These are phyloP conservation scores for Drosophila navojoa DNA, from an alignment of 1,140 invertebrate species.

Conservation along the genomic window DNA sequence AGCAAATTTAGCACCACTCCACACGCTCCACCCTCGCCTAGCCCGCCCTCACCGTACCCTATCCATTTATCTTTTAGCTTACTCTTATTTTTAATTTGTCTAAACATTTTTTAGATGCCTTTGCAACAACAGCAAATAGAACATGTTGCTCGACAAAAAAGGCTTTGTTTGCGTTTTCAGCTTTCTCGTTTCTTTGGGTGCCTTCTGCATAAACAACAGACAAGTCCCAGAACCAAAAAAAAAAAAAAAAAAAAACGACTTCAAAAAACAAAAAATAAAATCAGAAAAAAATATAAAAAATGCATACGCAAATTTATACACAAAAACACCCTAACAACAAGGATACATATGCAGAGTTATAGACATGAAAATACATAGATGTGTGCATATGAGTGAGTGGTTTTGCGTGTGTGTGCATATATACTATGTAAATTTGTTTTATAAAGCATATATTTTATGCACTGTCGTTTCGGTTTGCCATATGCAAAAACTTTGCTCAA, in stretches of 20 bases:
- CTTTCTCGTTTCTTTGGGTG: conserved; percentile 24
- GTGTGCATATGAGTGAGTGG: neutral
- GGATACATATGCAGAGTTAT: conserved; percentile 19
- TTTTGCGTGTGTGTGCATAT: conserved; percentile 22
- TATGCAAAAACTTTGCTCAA: conserved; percentile 60
- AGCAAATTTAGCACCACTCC: conserved; percentile 53
- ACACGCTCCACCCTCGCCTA: conserved; percentile 2
- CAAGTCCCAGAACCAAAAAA: conserved; percentile 20
- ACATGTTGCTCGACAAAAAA: conserved; percentile 65
- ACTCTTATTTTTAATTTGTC: conserved; percentile 80
- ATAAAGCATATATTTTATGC: conserved; percentile 79
- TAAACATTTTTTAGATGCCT: conserved; percentile 70
- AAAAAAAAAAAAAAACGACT: conserved; percentile 8
- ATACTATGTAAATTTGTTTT: conserved; percentile 72
- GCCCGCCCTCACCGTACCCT: neutral
- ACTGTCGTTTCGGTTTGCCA: conserved; percentile 68
- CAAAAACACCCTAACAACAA: conserved; percentile 34
- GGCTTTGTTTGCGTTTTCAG: conserved; percentile 74
- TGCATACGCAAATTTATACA: conserved; percentile 81
- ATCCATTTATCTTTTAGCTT: conserved; percentile 47
- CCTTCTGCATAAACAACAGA: conserved; percentile 59
- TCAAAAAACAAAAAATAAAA: conserved; percentile 34
- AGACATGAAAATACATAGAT: conserved; percentile 39
- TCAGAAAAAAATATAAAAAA: conserved; percentile 40
- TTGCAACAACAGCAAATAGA: conserved; percentile 30